These are phyloP conservation scores for Volucella inanis DNA, from an alignment of 2,888 invertebrate species.

Conservation along the genomic window DNA sequence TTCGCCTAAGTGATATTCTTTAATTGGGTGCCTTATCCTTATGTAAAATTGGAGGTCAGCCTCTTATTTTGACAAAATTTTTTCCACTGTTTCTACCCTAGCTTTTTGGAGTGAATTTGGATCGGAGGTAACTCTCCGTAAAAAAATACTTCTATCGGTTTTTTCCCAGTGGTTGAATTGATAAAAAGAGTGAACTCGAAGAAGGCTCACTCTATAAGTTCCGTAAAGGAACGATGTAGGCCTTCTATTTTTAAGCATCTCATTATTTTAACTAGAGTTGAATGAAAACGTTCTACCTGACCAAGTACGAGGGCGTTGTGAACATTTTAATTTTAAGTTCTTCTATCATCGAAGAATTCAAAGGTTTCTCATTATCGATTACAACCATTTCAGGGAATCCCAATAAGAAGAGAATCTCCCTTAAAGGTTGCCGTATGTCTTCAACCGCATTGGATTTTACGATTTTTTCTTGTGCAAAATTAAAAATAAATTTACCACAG, in stretches of 20 bases:
- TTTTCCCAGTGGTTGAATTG: too few relatives aligned
- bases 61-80: too few relatives aligned
- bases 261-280: constrained; percentile 36
- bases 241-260: constrained; percentile 26
- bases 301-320: constrained; percentile 33
- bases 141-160: not conserved
- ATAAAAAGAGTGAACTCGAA: constrained; percentile 49
- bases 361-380: constrained; percentile 54
- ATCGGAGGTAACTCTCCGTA: not conserved
- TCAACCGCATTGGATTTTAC: constrained; percentile 24
- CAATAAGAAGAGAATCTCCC: constrained; percentile 10
- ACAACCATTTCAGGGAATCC: constrained; percentile 16
- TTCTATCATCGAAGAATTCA: constrained; percentile 45
- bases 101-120: too few relatives aligned
- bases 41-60: too few relatives aligned
- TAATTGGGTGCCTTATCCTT: too few relatives aligned
- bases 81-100: too few relatives aligned
- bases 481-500: not conserved
- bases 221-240: not conserved
- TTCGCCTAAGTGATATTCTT: too few relatives aligned
- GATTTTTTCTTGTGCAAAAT: constrained; percentile 1
- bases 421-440: constrained; percentile 6
- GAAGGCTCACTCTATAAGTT: constrained; percentile 19
- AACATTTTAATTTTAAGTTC: constrained; percentile 28
- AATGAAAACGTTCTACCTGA: constrained; percentile 51